Conservation (phyloP, 1,140 invertebrate genomes). For the Eriosoma lanigerum region DNA sequence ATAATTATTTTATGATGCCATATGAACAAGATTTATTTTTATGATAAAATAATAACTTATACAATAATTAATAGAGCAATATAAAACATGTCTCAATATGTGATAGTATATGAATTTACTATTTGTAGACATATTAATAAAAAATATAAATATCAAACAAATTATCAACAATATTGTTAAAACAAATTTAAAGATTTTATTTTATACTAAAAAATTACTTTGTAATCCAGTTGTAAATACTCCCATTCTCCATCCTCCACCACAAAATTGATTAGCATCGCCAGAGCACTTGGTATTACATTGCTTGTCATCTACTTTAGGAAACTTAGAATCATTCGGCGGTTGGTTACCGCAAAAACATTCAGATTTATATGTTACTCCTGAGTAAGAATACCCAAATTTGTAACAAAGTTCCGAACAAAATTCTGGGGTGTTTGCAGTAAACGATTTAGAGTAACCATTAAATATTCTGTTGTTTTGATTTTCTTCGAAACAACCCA, state of each 20-base stretch:
- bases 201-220: conserved; percentile 5
- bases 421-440: conserved; percentile 27
- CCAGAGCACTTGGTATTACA: conserved; percentile 54
- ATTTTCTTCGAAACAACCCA: conserved; percentile 45
- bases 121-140: too few relatives aligned
- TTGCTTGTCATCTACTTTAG: conserved; percentile 47
- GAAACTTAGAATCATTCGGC: conserved; percentile 35
- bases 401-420: conserved; percentile 43
- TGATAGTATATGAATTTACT: too few relatives aligned
- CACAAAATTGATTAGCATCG: conserved; percentile 53
- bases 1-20: too few relatives aligned
- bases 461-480: conserved; percentile 45
- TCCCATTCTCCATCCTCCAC: conserved; percentile 52
- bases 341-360: conserved; percentile 53
- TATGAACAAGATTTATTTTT: too few relatives aligned
- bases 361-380: conserved; percentile 52
- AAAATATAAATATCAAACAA: too few relatives aligned
- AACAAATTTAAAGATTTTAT: too few relatives aligned
- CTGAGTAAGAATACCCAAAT: conserved; percentile 33
- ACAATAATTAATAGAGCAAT: too few relatives aligned
- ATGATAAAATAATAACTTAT: too few relatives aligned
- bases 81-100: too few relatives aligned
- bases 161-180: too few relatives aligned
- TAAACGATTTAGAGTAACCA: not conserved
- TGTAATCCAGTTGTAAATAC: conserved; percentile 53